These are phyloP conservation scores for Ciona savignyi DNA, from an alignment of 23 tunicate genomes.

Conservation along the genomic window DNA sequence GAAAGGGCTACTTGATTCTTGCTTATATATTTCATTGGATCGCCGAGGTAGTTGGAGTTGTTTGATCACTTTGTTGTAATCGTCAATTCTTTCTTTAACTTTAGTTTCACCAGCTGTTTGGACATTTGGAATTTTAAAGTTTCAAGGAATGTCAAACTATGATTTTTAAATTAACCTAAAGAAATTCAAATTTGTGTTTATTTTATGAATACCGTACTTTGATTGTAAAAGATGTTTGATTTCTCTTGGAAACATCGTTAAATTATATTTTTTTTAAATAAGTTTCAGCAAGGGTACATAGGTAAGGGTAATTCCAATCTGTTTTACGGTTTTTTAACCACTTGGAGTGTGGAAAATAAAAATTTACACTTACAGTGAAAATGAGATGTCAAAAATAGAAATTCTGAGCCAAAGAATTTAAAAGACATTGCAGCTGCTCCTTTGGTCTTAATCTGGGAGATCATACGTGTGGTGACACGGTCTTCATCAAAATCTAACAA, in stretches of 20 bases:
- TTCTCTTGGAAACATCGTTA: no score
- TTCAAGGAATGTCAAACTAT: neutral
- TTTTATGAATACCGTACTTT: no score
- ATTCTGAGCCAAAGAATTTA: slow-evolving; percentile 73
- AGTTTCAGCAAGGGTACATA: no score
- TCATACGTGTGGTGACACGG: slow-evolving; percentile 47
- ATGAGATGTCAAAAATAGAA: slow-evolving; percentile 62
- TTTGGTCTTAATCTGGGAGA: slow-evolving; percentile 73
- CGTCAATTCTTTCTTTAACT: slow-evolving; percentile 60
- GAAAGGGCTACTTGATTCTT: neutral
- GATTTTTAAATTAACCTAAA: no score
- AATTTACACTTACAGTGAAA: slow-evolving; percentile 50
- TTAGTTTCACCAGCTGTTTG: slow-evolving; percentile 62
- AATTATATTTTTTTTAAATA: no score
- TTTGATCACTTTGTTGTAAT: slow-evolving; percentile 45
- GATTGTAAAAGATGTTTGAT: no score
- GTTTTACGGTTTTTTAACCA: no score
- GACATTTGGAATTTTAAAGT: neutral
- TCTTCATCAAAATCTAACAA: slow-evolving; percentile 51
- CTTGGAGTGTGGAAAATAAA: no score
- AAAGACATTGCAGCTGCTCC: slow-evolving; percentile 80
- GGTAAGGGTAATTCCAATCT: no score
- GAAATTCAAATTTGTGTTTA: no score
- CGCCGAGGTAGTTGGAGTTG: slow-evolving; percentile 33
- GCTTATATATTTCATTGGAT: neutral